A percentile compares a stretch with the other conserved stretches of the same genome.
Evolutionary conservation across 2,113 vertebrate genomes (phyloP).

Genomic region (Arenaria interpres): DNA sequence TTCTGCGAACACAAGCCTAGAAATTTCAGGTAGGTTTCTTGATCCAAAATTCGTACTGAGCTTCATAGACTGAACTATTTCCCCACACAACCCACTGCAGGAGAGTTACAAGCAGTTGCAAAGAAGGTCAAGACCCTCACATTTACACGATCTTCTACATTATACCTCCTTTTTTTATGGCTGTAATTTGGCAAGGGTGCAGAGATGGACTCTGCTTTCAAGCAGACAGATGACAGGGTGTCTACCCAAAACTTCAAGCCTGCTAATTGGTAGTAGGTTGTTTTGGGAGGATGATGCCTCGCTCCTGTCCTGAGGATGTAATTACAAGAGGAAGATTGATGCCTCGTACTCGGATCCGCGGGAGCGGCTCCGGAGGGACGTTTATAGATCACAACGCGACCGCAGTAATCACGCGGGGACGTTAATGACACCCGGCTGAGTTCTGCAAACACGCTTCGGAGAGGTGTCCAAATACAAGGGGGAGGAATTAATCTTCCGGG

Average conservation of each 20-base stretch:
- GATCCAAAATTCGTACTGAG: background rate
- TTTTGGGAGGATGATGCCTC: constrained; percentile 19
- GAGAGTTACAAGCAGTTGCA: background rate
- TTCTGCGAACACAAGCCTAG: background rate
- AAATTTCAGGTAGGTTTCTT: background rate
- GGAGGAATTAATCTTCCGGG: constrained; percentile 34
- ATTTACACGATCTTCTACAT: background rate
- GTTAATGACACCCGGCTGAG: constrained; percentile 23
- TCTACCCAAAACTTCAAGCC: background rate
- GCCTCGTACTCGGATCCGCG: background rate
- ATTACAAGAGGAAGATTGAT: constrained; percentile 28
- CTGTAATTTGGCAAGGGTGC: background rate
- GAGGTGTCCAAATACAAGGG: constrained; percentile 30
- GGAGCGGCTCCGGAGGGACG: constrained; percentile 4
- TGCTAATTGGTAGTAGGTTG: background rate
- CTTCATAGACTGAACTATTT: background rate
- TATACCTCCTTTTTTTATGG: background rate
- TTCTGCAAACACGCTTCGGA: constrained; percentile 37
- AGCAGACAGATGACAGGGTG: background rate
- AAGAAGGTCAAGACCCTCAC: background rate
- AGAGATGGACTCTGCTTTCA: background rate
- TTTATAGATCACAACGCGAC: background rate
- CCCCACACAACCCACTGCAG: background rate
- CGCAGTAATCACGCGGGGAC: background rate
- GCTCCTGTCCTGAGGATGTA: constrained; percentile 2